These are phyloP conservation scores for Gymnoscopelus microlampas DNA, from an alignment of 2,797 vertebrate genomes.

Conservation along the genomic window DNA sequence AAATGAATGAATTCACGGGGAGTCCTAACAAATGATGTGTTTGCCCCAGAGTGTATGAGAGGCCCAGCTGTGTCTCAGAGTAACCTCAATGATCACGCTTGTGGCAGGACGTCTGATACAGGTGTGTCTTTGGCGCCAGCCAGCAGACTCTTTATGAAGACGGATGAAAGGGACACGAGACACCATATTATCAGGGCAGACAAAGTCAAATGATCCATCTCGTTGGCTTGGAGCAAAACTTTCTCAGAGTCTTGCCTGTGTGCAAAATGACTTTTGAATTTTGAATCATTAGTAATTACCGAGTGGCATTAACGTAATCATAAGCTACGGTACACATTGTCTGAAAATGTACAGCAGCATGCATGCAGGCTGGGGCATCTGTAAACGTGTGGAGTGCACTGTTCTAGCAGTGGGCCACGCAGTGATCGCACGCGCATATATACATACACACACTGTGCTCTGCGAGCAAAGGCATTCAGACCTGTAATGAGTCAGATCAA, in stretches of 20 bases:
- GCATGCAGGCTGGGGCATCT: neutral
- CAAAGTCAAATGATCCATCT: conserved; percentile 41
- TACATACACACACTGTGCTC: conserved; percentile 20
- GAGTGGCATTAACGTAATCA: too few relatives aligned
- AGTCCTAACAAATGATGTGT: too few relatives aligned
- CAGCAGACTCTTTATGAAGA: conserved; percentile 49
- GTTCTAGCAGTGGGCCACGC: neutral
- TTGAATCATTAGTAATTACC: too few relatives aligned
- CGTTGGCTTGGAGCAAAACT: conserved; percentile 17
- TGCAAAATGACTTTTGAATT: neutral
- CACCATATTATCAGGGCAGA: conserved; percentile 32
- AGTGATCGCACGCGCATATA: conserved; percentile 5
- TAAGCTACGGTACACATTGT: too few relatives aligned
- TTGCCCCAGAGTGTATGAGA: too few relatives aligned
- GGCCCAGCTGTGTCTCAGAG: conserved; percentile 33
- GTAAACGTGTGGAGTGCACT: neutral
- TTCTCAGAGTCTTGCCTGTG: neutral
- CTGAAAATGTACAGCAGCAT: neutral
- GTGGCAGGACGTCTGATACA: conserved; percentile 24
- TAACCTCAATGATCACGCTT: neutral
- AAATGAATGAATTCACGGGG: too few relatives aligned
- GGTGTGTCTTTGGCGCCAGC: conserved; percentile 20
- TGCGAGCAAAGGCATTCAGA: conserved; percentile 45
- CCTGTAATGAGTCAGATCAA: conserved; percentile 60
- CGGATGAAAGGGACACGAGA: conserved; percentile 39